Percentiles rank a stretch among this genome's conserved stretches.
Conservation (phyloP, 2,797 vertebrate genomes). For the Rousettus madagascariensis region DNA sequence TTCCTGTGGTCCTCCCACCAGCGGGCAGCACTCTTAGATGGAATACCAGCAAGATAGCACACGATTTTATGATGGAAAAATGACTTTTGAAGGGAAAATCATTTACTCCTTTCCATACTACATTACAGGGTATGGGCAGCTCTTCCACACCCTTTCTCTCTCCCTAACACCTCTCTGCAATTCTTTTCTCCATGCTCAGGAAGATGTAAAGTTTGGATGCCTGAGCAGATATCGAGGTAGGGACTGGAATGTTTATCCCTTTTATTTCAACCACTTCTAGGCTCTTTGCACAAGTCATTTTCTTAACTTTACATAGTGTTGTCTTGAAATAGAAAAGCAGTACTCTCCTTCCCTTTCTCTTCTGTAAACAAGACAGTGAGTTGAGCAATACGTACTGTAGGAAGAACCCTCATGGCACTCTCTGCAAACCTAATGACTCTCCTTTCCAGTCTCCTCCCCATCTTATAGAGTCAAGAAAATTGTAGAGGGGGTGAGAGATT, state of each 20-base stretch:
- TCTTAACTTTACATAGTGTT: background rate
- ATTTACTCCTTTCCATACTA: background rate
- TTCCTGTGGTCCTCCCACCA: background rate
- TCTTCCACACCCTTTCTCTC: background rate
- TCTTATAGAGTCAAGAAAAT: background rate
- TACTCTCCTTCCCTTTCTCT: background rate
- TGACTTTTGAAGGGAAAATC: background rate
- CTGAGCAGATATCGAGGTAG: background rate
- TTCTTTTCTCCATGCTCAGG: background rate
- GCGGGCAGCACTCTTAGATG: background rate
- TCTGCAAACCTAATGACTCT: background rate
- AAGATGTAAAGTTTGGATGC: background rate
- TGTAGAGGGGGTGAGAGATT: background rate
- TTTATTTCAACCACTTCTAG: background rate
- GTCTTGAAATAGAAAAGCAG: background rate
- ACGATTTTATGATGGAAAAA: background rate
- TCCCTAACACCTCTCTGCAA: background rate
- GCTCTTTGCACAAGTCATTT: background rate
- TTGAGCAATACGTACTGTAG: background rate
- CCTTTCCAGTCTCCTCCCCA: rapidly evolving
- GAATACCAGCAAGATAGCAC: background rate
- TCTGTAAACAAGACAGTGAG: background rate
- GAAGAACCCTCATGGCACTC: background rate
- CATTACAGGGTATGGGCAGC: background rate
- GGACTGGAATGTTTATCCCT: background rate